These are phyloP conservation scores for Melanotaenia maccullochi DNA, from an alignment of 2,797 vertebrate genomes.

Conservation along the genomic window DNA sequence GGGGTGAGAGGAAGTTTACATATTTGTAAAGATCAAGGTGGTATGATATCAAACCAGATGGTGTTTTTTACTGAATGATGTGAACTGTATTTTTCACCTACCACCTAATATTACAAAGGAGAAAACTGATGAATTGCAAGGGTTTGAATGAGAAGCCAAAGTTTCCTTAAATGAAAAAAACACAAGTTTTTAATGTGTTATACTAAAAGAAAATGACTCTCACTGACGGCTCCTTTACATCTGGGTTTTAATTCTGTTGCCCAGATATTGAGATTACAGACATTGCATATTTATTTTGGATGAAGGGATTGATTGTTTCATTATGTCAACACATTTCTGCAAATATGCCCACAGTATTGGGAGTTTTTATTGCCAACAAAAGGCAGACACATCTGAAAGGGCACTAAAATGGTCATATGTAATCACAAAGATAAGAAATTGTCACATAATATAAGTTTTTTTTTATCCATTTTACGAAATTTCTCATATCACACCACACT, in stretches of 20 bases:
- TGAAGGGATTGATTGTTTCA: background rate
- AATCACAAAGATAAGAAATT: background rate
- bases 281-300: background rate
- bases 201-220: background rate
- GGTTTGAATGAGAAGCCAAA: constrained; percentile 2
- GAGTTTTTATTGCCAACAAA: background rate
- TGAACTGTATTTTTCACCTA: background rate
- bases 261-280: background rate
- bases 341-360: background rate
- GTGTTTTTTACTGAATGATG: constrained; percentile 11
- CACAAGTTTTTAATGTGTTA: background rate
- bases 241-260: background rate
- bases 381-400: background rate
- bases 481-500: background rate
- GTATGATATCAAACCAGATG: constrained; percentile 25
- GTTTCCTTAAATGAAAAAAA: background rate
- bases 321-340: background rate
- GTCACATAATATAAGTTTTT: background rate
- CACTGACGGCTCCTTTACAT: background rate
- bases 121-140: background rate
- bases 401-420: background rate
- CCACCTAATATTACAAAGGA: background rate
- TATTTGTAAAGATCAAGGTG: constrained; percentile 33
- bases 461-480: background rate
- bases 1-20: constrained; percentile 2